Base-by-base conservation (phyloP, 2,888 invertebrate species). In the Choristoneura rosaceana region DNA sequence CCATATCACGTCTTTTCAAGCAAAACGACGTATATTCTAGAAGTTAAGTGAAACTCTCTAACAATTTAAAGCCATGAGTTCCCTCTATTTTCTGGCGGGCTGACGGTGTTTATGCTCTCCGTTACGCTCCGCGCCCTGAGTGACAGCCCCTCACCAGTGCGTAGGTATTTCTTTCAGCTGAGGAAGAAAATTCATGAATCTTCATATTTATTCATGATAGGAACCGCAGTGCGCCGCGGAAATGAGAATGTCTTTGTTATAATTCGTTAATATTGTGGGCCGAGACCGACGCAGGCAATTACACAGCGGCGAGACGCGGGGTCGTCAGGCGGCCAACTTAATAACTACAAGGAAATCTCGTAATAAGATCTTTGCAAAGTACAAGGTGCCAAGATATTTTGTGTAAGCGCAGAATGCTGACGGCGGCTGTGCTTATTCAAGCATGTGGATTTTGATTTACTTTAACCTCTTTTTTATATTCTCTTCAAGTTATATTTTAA, bases 201-300 rank as follows among this genome's bases (percentile, higher is more conserved):
- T 80, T 79, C 78, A 82, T 84, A 82, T 82, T 84, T 84, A 84
- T 84, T 84, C 82, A 84, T 82, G 73, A 79, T 73, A 76, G 74
- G 69, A 68, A 75, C 79, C 79, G 77, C 79, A 80, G 76, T 81
- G 80, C 77, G 78, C 78, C 76, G 71, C 76, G 76, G 75, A 80
- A 80, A 82, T 80, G 77, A 77, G 76, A 76, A 77, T 79, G 76
- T 79, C 79, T 79, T 81, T 81, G 80, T 82, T 80, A 65, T 68
- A 73, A 70, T 67, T 70, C 69, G 67, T 67, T 69, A 71, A 66
- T 66, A 67, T 62, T 61, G 70, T 69, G 61, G 65, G 41, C 61
- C 61, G 58, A 38, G 45, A 60, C 50, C 50, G 71, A 59, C 61
- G 45, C 58, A 67, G 59, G 71, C 63, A 64, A 71, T 68, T 63